Evolutionary conservation across 2,113 vertebrate species (phyloP).

Genomic region (Calcarius ornatus): DNA sequence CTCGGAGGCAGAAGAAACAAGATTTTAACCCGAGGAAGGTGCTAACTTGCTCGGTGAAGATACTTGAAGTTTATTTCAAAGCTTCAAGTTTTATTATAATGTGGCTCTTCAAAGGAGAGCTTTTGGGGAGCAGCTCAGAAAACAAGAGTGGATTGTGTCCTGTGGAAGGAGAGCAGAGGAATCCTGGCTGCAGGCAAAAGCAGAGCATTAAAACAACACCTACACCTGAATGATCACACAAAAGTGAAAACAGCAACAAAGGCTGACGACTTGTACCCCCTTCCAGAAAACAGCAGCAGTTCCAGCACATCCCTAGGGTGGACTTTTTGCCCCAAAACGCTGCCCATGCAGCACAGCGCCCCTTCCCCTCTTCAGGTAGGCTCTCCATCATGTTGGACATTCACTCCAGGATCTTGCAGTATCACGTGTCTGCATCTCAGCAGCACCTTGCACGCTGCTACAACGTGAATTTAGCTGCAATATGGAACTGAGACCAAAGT

Average conservation of each 20-base stretch:
- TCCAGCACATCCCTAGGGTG: accelerated
- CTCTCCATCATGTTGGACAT: accelerated
- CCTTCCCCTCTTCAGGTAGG: no score
- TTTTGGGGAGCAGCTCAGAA: background rate
- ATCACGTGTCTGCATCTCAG: accelerated
- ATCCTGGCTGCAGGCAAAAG: background rate
- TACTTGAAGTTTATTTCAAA: background rate
- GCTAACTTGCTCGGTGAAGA: background rate
- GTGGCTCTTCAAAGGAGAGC: background rate
- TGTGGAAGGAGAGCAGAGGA: background rate
- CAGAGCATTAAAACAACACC: background rate
- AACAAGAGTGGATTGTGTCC: background rate
- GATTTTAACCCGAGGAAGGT: background rate
- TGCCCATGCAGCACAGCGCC: accelerated
- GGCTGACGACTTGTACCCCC: background rate
- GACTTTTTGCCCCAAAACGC: accelerated
- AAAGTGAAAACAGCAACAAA: background rate
- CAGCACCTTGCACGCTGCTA: background rate
- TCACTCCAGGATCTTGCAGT: background rate
- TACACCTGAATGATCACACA: background rate
- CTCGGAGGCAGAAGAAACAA: background rate
- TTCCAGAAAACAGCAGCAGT: background rate
- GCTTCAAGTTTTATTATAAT: background rate
- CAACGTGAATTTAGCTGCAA: background rate
- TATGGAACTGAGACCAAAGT: background rate